Percentiles rank a stretch among this genome's conserved stretches.
Evolutionary conservation across 2,888 invertebrate genomes (phyloP).

Genomic region (Pristionchus fissidentatus): DNA sequence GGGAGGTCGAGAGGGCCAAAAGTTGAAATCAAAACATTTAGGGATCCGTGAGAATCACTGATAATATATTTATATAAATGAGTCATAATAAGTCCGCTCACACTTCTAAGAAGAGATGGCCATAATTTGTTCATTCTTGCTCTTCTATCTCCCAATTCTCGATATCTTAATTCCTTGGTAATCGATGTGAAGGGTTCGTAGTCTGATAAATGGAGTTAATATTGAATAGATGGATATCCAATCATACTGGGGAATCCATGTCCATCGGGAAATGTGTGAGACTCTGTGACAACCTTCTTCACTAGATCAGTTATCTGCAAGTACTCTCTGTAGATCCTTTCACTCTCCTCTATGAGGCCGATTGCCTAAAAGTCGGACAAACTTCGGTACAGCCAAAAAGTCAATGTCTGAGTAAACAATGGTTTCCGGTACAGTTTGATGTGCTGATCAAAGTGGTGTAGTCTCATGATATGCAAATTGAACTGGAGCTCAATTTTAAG

Average conservation of each 20-base stretch:
- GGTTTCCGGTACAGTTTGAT: no score
- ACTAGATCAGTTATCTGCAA: not conserved
- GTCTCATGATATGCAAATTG: no score
- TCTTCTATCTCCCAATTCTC: slow-evolving; percentile 23
- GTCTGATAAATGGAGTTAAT: not conserved
- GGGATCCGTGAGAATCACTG: no score
- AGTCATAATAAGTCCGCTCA: not conserved
- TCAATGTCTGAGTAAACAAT: no score
- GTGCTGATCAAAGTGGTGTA: no score
- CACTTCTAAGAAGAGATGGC: slow-evolving; percentile 21
- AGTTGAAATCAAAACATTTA: no score
- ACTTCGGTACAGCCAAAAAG: no score
- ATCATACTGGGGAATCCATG: not conserved
- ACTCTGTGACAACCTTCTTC: not conserved
- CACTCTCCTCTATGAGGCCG: no score
- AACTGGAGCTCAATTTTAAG: no score
- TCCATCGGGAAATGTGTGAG: not conserved
- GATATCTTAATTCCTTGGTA: slow-evolving; percentile 14
- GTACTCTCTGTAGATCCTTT: not conserved
- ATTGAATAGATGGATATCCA: not conserved
- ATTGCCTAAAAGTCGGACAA: no score
- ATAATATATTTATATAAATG: no score
- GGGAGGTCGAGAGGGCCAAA: no score
- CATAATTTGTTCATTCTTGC: not conserved
- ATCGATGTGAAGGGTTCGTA: slow-evolving; percentile 13